Base-by-base conservation (phyloP, 2,888 invertebrate species). In the Drosophila parthenogenetica region DNA sequence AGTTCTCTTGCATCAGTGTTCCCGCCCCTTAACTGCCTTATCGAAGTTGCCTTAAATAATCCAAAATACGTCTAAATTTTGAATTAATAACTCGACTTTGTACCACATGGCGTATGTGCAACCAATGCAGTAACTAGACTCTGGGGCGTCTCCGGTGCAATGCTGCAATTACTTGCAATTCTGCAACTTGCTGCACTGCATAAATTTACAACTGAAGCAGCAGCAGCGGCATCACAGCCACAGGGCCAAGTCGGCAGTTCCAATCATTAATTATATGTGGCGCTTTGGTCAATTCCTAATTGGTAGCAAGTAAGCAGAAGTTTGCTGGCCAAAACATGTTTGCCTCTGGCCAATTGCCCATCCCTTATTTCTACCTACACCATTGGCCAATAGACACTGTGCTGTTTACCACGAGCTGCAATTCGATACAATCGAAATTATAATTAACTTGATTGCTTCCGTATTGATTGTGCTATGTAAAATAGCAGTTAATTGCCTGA, bases 181-280 rank as follows among this genome's bases (percentile, higher is more conserved):
- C 35, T 17, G 54, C 59, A 40, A 64, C 64, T 77, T 72, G 82
- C 86, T 77, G 86, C 79, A 83, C 62, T 74, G 86, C 88, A 83
- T 87, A 83, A 83, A 83, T 83, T 83, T 81, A 5, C 39, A 57
- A 19, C 16, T 22, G 19, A 2, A 8, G 39, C 5, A 45, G 16
- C 29, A 25, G 25, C 29, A 16, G 11, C 10, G 35, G 35, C 43
- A 49, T 13, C 11, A 42, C 22, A 25, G 46, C 49, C 67, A 60
- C 62, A 59, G 54, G 39, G 46, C 46, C 50, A 46, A 42, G 61
- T 42, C 62, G 46, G 19, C n/a, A 77, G 62, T 49, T 58, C 74
- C 72, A 67, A 75, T 79, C 77, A 85, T 74, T 87, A 81, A 82
- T 81, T 85, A 85, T 82, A 76, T 80, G 84, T 61, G 54, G 53